These are phyloP conservation scores for Trilocha varians DNA, from an alignment of 2,888 invertebrate species.

Conservation along the genomic window DNA sequence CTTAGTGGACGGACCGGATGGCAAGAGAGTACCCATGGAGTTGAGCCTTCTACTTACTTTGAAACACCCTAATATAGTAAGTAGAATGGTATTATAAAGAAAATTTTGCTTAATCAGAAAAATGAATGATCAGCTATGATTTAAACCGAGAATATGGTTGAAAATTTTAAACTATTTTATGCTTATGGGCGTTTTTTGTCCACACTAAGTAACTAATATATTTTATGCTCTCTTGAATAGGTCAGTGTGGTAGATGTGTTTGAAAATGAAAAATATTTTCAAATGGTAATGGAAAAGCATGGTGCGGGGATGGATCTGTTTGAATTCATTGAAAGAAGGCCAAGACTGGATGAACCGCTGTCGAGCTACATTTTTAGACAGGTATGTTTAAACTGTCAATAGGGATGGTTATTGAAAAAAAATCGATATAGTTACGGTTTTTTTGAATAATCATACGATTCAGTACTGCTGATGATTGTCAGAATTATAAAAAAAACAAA, in stretches of 20 bases:
- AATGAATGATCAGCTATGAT: too few relatives aligned
- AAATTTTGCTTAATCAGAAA: too few relatives aligned
- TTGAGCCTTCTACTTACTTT: constrained; percentile 77
- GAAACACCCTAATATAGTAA: constrained; percentile 79
- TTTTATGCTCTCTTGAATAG: constrained; percentile 24
- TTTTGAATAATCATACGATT: too few relatives aligned
- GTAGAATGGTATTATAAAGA: too few relatives aligned
- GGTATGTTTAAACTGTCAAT: constrained; percentile 52
- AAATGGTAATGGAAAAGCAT: constrained; percentile 85
- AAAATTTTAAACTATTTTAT: too few relatives aligned
- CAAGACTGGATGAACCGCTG: constrained; percentile 77
- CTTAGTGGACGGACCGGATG: constrained; percentile 73
- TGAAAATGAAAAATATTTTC: constrained; percentile 79
- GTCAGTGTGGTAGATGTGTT: constrained; percentile 77
- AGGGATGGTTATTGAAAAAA: too few relatives aligned
- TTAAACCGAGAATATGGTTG: too few relatives aligned
- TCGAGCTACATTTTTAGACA: constrained; percentile 81
- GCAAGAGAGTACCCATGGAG: constrained; percentile 75
- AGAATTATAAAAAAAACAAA: too few relatives aligned
- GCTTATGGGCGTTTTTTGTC: neutral
- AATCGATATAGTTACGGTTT: too few relatives aligned
- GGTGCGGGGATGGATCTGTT: constrained; percentile 84
- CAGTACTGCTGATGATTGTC: too few relatives aligned
- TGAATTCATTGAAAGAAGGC: constrained; percentile 82
- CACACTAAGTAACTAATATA: neutral